phyloP scores from a whole-genome alignment of 2,797 vertebrate genomes.

The Halcyon chelicuti region DNA sequence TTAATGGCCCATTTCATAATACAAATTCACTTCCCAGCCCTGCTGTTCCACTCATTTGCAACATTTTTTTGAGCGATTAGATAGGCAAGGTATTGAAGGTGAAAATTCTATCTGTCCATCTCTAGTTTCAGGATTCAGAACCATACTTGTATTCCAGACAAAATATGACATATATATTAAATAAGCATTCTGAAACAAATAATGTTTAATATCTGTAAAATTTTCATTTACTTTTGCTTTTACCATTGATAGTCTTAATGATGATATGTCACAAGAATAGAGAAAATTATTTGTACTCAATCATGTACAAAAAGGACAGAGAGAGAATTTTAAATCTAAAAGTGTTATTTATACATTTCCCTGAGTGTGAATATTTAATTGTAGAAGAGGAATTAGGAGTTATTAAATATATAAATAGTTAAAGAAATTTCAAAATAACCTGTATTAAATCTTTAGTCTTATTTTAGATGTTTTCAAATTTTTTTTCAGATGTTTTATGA shows the following conservation, averaged over 20 bases:
- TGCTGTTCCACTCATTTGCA: not conserved
- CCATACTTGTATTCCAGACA: not conserved
- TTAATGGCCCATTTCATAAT: not conserved
- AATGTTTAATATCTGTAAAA: not conserved
- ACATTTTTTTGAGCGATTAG: not conserved
- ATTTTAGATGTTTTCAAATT: not conserved
- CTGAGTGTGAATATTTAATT: not conserved
- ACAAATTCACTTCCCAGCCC: not conserved
- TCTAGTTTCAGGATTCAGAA: not conserved
- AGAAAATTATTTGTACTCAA: not conserved
- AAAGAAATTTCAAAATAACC: not conserved
- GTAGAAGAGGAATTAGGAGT: not conserved
- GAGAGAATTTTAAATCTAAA: not conserved
- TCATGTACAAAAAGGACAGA: not conserved
- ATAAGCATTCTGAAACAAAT: not conserved
- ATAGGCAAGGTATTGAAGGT: not conserved
- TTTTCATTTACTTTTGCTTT: not conserved
- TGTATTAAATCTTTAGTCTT: not conserved
- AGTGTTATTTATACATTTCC: not conserved
- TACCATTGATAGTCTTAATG: not conserved
- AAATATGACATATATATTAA: not conserved
- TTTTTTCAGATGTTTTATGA: not conserved
- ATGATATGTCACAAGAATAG: not conserved
- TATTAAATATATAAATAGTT: not conserved
- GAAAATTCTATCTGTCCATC: not conserved